Base-by-base conservation (phyloP, 2,797 vertebrate genomes). In the Microctenopoma stevenorrisi region DNA sequence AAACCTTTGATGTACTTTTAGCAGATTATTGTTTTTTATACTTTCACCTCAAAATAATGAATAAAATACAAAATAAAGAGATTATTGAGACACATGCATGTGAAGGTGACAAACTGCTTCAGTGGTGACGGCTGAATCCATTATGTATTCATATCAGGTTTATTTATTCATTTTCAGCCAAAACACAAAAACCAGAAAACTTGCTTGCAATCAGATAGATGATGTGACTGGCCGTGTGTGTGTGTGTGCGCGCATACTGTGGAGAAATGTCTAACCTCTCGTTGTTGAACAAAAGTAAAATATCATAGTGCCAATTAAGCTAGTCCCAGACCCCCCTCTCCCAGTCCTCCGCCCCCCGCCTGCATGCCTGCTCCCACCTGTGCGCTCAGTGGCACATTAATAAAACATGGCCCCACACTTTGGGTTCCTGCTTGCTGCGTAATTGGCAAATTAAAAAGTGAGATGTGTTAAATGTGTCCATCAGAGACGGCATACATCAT, bases 381-480 rank as follows among this genome's bases (percentile, higher is more conserved):
- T 70, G 64, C 72, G 87, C 90, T 94, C 91, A 85, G 86, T 93
- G 93, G 88, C 64, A 84, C 93, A 96, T 97, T 96, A 95, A 97
- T 98, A 97, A 97, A 96, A 95, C 96, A 97, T 98, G 94, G 87
- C 28, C 86, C 92, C 88, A 87, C 90, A 94, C 94, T 94, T 94
- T 94, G 91, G 85, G 89, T 86, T 86, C 78, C 92, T 67, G 89
- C 94, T 92, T 89, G 91, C 92, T 91, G 91, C 90, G 94, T 98
- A 97, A 98, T 96, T 97, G 96, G 95, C 96, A 96, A 95, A 97
- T 98, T 97, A 98, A 95, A 96, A 95, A 96, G 94, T 93, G 95
- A 94, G 94, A 93, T 90, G 86, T 88, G 92, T 95, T 89, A 91
- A 95, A 94, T 85, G 88, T 52, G 82, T 93, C 92, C 93, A 63